Conservation (phyloP, 2,888 invertebrate genomes). For the Magallana nippona region DNA sequence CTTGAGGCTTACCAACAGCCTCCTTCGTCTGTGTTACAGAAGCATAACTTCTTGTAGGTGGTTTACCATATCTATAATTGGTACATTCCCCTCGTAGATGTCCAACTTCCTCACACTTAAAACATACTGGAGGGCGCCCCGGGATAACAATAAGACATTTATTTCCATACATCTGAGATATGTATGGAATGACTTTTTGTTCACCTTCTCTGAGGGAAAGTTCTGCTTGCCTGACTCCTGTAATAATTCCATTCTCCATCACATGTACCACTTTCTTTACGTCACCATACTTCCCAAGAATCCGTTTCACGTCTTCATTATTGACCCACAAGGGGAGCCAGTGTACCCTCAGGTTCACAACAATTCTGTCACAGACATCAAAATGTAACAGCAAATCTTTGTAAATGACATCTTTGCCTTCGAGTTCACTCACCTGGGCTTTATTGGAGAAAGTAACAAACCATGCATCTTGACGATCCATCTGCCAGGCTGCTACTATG, state of each 20-base stretch:
- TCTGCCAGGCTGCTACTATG: not conserved
- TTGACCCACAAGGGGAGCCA: not conserved
- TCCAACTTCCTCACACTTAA: not conserved
- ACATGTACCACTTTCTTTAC: not conserved
- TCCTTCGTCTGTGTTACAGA: not conserved
- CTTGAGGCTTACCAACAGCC: not conserved
- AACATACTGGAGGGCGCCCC: not conserved
- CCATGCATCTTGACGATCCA: not conserved
- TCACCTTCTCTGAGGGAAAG: not conserved
- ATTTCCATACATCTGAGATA: not conserved
- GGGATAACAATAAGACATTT: not conserved
- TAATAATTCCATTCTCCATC: not conserved
- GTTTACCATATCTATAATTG: not conserved
- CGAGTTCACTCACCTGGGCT: not conserved
- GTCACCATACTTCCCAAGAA: not conserved
- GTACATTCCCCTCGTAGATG: not conserved
- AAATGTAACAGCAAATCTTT: not conserved
- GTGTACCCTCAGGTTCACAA: not conserved
- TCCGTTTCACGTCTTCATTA: not conserved
- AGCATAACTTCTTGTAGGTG: not conserved
- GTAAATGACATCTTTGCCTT: not conserved
- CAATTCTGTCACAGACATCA: not conserved
- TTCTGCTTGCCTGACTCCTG: too few relatives aligned
- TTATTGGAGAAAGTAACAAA: not conserved
- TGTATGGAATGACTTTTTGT: not conserved